Evolutionary conservation across 2,797 vertebrate genomes (phyloP).

Genomic region (Lates japonicus): DNA sequence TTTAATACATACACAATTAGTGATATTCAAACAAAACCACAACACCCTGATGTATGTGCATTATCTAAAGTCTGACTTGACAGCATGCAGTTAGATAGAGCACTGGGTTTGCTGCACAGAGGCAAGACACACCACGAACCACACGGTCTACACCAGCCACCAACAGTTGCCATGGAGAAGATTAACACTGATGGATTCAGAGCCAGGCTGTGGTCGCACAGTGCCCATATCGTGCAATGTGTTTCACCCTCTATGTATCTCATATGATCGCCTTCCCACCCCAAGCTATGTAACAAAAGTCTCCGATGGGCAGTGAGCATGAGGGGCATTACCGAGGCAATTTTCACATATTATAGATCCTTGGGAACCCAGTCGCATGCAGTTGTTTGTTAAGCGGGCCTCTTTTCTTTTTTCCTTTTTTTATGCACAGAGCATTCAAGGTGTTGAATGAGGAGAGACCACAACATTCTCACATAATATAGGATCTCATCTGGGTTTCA

Average conservation of each 20-base stretch:
- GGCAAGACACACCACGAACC: conserved; percentile 70
- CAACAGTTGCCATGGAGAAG: conserved; percentile 80
- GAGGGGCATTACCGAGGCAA: conserved; percentile 60
- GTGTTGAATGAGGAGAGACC: conserved; percentile 60
- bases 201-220: conserved; percentile 67
- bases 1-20: conserved; percentile 74
- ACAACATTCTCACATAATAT: conserved; percentile 48
- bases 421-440: conserved; percentile 65
- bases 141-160: conserved; percentile 74
- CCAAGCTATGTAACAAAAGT: conserved; percentile 50
- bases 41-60: conserved; percentile 75
- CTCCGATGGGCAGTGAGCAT: conserved; percentile 57
- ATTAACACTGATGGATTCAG: conserved; percentile 79
- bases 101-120: conserved; percentile 80
- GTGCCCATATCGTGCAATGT: conserved; percentile 71
- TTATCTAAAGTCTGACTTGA: conserved; percentile 73
- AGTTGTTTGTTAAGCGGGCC: conserved; percentile 60
- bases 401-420: conserved; percentile 29
- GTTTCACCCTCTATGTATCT: conserved; percentile 58
- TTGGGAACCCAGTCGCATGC: conserved; percentile 72
- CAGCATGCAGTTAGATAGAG: conserved; percentile 78
- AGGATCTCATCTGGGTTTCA: conserved; percentile 53
- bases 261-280: conserved; percentile 33
- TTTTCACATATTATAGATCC: conserved; percentile 65
- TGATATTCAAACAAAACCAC: conserved; percentile 77